Conservation (phyloP, 1,140 invertebrate species). For the Anastrepha obliqua region DNA sequence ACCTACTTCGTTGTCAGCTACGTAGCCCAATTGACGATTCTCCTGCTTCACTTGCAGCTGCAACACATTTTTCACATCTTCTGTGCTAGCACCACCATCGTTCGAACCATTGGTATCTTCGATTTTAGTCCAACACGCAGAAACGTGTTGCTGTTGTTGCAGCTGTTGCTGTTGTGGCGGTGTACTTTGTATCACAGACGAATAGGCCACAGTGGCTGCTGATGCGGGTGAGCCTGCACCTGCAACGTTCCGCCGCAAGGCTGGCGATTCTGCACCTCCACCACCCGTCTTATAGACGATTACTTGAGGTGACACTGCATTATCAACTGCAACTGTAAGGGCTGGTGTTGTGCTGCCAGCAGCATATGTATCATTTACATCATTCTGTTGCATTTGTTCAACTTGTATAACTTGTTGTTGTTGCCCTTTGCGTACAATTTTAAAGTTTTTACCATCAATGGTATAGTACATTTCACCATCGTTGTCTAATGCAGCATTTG, state of each 20-base stretch:
- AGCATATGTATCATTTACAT: constrained; percentile 66
- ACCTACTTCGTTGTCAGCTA: constrained; percentile 61
- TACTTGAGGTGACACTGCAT: constrained; percentile 67
- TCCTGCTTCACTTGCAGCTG: constrained; percentile 71
- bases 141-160: constrained; percentile 64
- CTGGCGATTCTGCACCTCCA: constrained; percentile 61
- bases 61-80: constrained; percentile 71
- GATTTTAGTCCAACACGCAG: constrained; percentile 69
- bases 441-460: constrained; percentile 61
- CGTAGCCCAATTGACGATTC: constrained; percentile 68
- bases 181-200: constrained; percentile 74
- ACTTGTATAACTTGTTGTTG: constrained; percentile 65
- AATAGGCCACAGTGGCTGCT: constrained; percentile 68
- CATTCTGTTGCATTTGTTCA: constrained; percentile 62
- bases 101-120: constrained; percentile 59
- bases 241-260: constrained; percentile 66
- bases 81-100: constrained; percentile 56
- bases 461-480: constrained; percentile 53
- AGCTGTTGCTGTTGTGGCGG: constrained; percentile 64
- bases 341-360: constrained; percentile 67
- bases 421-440: constrained; percentile 58
- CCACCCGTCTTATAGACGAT: constrained; percentile 71
- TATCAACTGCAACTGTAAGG: constrained; percentile 67
- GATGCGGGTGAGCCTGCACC: constrained; percentile 68
- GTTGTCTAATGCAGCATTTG: constrained; percentile 16